Evolutionary conservation across 2,888 invertebrate genomes (phyloP).

Genomic region (Apomyelois bistriatella): DNA sequence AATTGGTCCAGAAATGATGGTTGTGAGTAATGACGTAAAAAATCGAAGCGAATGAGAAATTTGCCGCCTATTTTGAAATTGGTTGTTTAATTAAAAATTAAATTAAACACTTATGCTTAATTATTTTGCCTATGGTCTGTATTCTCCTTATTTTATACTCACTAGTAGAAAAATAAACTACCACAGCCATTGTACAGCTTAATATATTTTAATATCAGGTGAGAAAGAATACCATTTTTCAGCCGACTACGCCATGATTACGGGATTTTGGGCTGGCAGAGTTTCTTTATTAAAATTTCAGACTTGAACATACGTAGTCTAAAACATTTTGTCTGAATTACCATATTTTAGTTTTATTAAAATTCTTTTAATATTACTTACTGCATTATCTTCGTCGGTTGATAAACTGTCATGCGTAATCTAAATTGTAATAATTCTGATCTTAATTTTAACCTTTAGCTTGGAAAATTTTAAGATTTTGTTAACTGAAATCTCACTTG

Average conservation of each 20-base stretch:
- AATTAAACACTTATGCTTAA: too few species aligned
- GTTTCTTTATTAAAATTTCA: conserved; percentile 4
- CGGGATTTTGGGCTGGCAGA: conserved; percentile 1
- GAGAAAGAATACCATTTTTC: conserved; percentile 23
- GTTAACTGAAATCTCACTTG: conserved; percentile 32
- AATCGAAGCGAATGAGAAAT: too few species aligned
- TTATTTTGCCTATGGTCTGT: background rate
- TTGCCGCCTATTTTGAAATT: too few species aligned
- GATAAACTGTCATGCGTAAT: too few species aligned
- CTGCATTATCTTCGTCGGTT: too few species aligned
- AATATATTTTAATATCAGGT: conserved; percentile 39
- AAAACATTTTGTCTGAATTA: background rate
- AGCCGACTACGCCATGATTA: conserved; percentile 4
- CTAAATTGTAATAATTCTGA: background rate
- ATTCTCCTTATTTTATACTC: background rate
- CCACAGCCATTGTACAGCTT: conserved; percentile 28
- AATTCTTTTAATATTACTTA: too few species aligned
- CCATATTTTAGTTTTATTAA: too few species aligned
- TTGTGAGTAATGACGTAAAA: too few species aligned
- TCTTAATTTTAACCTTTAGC: background rate
- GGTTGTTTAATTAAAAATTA: too few species aligned
- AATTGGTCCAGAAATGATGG: too few species aligned
- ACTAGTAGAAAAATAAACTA: conserved; percentile 51
- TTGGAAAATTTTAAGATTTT: conserved; percentile 24
- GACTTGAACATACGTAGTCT: background rate